phyloP scores from a whole-genome alignment of 2,888 invertebrate species.

The Atrina japonica region DNA sequence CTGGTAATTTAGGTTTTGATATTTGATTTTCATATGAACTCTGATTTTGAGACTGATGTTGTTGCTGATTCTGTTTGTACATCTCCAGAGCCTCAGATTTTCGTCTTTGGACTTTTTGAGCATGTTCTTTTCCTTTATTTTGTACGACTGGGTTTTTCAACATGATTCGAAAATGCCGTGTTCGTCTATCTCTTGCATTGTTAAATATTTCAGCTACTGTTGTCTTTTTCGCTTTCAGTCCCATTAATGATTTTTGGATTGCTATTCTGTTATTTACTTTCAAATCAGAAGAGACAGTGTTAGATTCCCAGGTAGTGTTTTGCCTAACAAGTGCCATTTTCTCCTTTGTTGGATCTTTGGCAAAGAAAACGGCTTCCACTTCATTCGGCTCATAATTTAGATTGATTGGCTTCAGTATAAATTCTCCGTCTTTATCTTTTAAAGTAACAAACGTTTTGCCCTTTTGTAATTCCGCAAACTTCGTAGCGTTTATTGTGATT shows the following conservation, averaged over 20 bases:
- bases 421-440: conserved; percentile 59
- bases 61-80: conserved; percentile 1
- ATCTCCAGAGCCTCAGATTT: not conserved
- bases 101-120: conserved; percentile 1
- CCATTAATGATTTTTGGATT: conserved; percentile 64
- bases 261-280: conserved; percentile 69
- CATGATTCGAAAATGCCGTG: conserved; percentile 64
- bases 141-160: conserved; percentile 35
- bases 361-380: conserved; percentile 40
- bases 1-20: too few species aligned
- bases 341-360: conserved; percentile 58
- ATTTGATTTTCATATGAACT: too few species aligned
- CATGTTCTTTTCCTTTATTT: conserved; percentile 6
- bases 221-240: conserved; percentile 59
- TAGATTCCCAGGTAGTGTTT: conserved; percentile 56
- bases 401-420: conserved; percentile 58
- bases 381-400: conserved; percentile 38
- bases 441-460: conserved; percentile 56
- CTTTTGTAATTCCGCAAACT: conserved; percentile 57
- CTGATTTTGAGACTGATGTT: too few species aligned
- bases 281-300: conserved; percentile 66
- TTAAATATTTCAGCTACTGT: conserved; percentile 66
- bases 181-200: conserved; percentile 61
- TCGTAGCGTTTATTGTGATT: conserved; percentile 57
- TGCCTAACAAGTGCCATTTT: conserved; percentile 63